Evolutionary conservation across 2,888 invertebrate genomes (phyloP).

Genomic region (Parapristionchus giblindavisi): DNA sequence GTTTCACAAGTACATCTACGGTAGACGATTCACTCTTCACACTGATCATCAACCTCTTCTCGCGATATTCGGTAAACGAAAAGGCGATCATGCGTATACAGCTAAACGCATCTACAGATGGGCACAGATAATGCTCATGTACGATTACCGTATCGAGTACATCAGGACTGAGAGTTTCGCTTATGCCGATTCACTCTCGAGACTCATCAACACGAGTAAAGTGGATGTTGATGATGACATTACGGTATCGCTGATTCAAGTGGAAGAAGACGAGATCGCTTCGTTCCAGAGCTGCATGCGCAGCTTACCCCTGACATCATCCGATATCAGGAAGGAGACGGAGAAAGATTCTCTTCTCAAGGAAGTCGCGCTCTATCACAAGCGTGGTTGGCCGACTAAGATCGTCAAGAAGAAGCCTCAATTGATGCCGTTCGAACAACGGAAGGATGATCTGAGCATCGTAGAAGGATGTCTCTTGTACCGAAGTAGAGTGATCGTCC

Average conservation of each 20-base stretch:
- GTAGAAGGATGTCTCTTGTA: constrained; percentile 40
- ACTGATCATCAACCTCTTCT: constrained; percentile 45
- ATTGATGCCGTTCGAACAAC: not conserved
- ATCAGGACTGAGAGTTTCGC: constrained; percentile 52
- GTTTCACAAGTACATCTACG: constrained; percentile 42
- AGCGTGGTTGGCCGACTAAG: not conserved
- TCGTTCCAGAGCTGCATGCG: not conserved
- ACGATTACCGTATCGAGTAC: constrained; percentile 39
- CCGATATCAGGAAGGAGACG: not conserved
- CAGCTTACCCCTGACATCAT: not conserved
- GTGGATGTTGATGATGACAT: constrained; percentile 34
- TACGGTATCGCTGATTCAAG: constrained; percentile 34
- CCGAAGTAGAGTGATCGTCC: constrained; percentile 61
- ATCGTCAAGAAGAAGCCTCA: not conserved
- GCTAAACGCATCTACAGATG: constrained; percentile 36
- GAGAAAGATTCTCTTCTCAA: not conserved
- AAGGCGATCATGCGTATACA: constrained; percentile 33
- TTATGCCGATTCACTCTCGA: constrained; percentile 68
- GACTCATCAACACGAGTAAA: constrained; percentile 44
- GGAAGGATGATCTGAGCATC: not conserved
- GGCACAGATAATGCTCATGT: constrained; percentile 37
- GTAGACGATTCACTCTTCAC: constrained; percentile 38
- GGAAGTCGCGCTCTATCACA: not conserved
- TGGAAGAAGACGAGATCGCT: constrained; percentile 1
- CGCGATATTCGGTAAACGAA: constrained; percentile 40